A percentile compares a stretch with the other conserved stretches of the same genome.
Evolutionary conservation across 2,797 vertebrate species (phyloP).

Genomic region (Lates japonicus): DNA sequence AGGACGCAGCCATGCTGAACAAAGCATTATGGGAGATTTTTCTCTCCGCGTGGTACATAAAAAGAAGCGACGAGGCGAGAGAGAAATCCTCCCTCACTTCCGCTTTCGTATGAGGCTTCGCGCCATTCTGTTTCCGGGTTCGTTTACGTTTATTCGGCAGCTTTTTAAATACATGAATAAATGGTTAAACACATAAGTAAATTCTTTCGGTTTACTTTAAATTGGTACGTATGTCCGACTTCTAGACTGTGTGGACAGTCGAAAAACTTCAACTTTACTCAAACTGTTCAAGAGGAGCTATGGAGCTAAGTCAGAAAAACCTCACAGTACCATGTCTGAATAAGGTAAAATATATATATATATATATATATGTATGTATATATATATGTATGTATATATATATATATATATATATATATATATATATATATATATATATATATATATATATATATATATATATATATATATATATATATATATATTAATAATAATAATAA

Average conservation of each 20-base stretch:
- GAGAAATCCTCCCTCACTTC: constrained; percentile 7
- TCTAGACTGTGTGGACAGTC: too few relatives aligned
- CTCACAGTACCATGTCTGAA: too few relatives aligned
- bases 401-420: too few relatives aligned
- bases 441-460: too few relatives aligned
- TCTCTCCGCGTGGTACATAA: constrained; percentile 52
- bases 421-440: too few relatives aligned
- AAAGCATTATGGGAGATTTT: constrained; percentile 74
- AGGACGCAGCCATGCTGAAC: constrained; percentile 87
- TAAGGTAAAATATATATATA: too few relatives aligned
- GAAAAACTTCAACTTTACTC: not conserved
- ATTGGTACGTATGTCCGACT: too few relatives aligned
- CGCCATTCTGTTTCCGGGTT: rapidly evolving
- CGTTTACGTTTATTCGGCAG: not conserved
- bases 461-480: too few relatives aligned
- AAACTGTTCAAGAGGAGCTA: not conserved
- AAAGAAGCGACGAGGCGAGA: constrained; percentile 3
- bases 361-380: too few relatives aligned
- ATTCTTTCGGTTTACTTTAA: not conserved
- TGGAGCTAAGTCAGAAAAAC: not conserved
- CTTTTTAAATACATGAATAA: not conserved
- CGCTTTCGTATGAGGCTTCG: constrained; percentile 36
- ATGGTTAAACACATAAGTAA: not conserved
- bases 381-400: too few relatives aligned
- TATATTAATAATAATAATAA: not conserved